These are phyloP conservation scores for Sebastes itinus DNA, from an alignment of 2,797 vertebrate species.

Conservation along the genomic window DNA sequence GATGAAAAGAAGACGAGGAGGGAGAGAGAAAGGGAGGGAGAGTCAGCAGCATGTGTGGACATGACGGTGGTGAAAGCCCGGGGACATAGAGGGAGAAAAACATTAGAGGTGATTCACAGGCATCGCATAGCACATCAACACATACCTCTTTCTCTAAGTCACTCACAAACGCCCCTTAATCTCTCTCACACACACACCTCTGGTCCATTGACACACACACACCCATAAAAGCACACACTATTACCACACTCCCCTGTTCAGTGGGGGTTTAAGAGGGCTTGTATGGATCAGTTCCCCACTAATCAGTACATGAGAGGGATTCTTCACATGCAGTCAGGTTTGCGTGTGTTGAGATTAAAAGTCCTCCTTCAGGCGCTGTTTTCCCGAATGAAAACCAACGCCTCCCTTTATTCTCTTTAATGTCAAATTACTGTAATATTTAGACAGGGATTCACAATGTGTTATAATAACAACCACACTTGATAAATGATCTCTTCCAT, in stretches of 20 bases:
- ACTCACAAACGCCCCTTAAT: constrained; percentile 65
- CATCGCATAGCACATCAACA: constrained; percentile 75
- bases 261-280: constrained; percentile 46
- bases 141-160: constrained; percentile 74
- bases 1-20: constrained; percentile 46
- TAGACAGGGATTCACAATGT: background rate
- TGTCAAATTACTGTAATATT: constrained; percentile 5
- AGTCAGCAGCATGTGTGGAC: constrained; percentile 69
- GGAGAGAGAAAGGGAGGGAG: constrained; percentile 19
- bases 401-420: constrained; percentile 16
- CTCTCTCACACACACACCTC: constrained; percentile 52
- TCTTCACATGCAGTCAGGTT: constrained; percentile 51
- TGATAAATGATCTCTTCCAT: background rate
- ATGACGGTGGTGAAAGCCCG: constrained; percentile 68
- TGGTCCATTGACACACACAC: constrained; percentile 22
- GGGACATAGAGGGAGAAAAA: constrained; percentile 78
- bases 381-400: constrained; percentile 29
- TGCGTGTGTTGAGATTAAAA: constrained; percentile 48
- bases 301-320: constrained; percentile 64
- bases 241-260: constrained; percentile 16
- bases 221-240: background rate
- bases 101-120: constrained; percentile 80
- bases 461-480: background rate
- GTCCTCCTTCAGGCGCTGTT: constrained; percentile 20
- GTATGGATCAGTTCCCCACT: constrained; percentile 58